phyloP scores from a whole-genome alignment of 2,888 invertebrate species.

The Lepetodrilus schrolli region DNA sequence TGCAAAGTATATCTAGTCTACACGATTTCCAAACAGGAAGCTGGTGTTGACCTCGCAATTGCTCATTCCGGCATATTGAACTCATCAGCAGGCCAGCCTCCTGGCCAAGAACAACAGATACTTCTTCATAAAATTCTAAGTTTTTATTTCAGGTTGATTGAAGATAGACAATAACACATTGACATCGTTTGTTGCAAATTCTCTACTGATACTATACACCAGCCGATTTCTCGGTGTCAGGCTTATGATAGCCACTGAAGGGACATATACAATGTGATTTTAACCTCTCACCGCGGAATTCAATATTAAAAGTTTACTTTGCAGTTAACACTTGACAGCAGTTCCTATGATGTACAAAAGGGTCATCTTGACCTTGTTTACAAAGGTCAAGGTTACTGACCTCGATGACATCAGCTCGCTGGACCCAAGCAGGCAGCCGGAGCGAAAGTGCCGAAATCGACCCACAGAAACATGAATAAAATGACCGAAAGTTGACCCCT shows the following conservation, averaged over 20 bases:
- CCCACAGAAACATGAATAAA: conserved; percentile 25
- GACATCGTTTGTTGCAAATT: conserved; percentile 35
- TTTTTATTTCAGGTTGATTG: conserved; percentile 35
- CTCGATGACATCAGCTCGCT: not conserved
- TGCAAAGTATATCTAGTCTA: too few relatives aligned
- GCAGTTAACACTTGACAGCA: conserved; percentile 32
- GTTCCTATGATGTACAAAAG: conserved; percentile 34
- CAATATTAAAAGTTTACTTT: conserved; percentile 31
- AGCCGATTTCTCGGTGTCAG: conserved; percentile 9
- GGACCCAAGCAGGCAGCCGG: conserved; percentile 14
- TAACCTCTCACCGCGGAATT: conserved; percentile 27
- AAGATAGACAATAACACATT: conserved; percentile 37
- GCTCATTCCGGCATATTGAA: too few relatives aligned
- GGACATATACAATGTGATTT: conserved; percentile 25
- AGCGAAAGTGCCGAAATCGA: conserved; percentile 22
- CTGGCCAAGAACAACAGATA: not conserved
- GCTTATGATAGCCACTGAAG: conserved; percentile 16
- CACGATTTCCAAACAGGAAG: too few relatives aligned
- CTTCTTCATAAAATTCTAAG: conserved; percentile 31
- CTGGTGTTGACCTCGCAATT: too few relatives aligned
- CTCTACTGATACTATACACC: conserved; percentile 28
- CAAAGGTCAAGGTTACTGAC: conserved; percentile 19
- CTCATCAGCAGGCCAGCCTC: too few relatives aligned
- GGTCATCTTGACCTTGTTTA: conserved; percentile 23
- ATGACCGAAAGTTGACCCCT: conserved; percentile 20